Evolutionary conservation across 2,113 vertebrate species (phyloP), one percentile per base, ranked within the genome.

Genomic region (Polyodon spathula): DNA sequence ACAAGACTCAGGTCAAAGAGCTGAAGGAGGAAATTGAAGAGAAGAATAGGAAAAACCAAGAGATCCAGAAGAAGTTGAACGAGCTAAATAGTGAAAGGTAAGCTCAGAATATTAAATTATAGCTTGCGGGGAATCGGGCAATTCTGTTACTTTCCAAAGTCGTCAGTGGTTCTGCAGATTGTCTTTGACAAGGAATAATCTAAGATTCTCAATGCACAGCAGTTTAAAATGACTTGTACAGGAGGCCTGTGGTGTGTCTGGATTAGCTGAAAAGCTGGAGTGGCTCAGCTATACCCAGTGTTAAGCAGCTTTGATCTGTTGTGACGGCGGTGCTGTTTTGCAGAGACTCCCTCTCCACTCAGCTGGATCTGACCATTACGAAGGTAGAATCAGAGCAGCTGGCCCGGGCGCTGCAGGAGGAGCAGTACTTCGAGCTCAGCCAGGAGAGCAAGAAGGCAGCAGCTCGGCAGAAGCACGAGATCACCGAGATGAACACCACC

Each of bases 1-100:
- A 99, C 81, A 99, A 99, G 92, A 99, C 95, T 91, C 95, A 98
- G 82, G 96, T 99, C 72, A 98, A 94, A 72, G 95, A 99, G 76
- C 87, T 99, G 70, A 99, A 99, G 78, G 96, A 98, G 79, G 96
- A 99, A 82, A 89, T 95, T 50, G 93, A 97, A 66, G 96, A 98
- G 67, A 93, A 76, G 80, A 94, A 90, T 76, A 89, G 93, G 53
- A 74, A 81, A 68, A 76, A 81, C 62, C 88, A 89, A 78, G 95
- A 99, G 43, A 69, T 79, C 7, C 88, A 93, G 61, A 94, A 89
- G 68, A 96, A 89, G 84, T 81, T 91, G 72, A 93, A 95, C 64
- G 96, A 98, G 16, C 64, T 97, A 62, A 85, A 89, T 74, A 90
- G 79, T 56, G 96, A 99, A 78, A 97, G 89, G 96, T 99, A 89